Evolutionary conservation across 2,797 vertebrate genomes (phyloP).

Genomic region (Podarcis lilfordi): DNA sequence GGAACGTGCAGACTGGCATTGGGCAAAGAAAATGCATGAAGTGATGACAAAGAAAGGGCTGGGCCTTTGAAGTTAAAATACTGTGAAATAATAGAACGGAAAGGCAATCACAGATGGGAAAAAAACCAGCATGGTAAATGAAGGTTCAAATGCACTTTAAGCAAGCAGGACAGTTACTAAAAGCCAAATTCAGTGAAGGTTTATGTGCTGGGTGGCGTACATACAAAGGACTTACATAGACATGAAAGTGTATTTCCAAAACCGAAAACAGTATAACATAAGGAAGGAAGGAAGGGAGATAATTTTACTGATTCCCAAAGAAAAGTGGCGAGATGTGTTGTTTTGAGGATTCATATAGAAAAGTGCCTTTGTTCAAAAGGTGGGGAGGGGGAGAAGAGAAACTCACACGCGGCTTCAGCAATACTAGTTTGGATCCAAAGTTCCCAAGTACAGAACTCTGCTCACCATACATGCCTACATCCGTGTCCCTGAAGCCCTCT

Average conservation of each 20-base stretch:
- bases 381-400: conserved; percentile 1
- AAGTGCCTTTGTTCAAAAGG: neutral
- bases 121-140: conserved; percentile 49
- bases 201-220: conserved; percentile 46
- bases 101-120: conserved; percentile 31
- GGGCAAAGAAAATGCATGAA: conserved; percentile 41
- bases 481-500: neutral
- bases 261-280: conserved; percentile 22
- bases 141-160: conserved; percentile 51
- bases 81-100: conserved; percentile 38
- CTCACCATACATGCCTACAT: no score
- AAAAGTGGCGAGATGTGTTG: neutral
- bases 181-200: conserved; percentile 65
- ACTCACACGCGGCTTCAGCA: conserved; percentile 21
- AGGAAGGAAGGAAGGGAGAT: conserved; percentile 25
- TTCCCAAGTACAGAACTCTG: neutral
- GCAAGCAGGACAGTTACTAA: conserved; percentile 55
- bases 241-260: conserved; percentile 29
- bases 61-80: conserved; percentile 60
- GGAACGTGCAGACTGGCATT: conserved; percentile 29
- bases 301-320: conserved; percentile 17
- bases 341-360: conserved; percentile 42
- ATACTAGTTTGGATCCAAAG: neutral
- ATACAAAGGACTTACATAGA: conserved; percentile 23
- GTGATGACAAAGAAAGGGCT: conserved; percentile 33